Evolutionary conservation across 2,888 invertebrate species (phyloP), one percentile per base, ranked within the genome.

Genomic region (Ceriagrion tenellum): DNA sequence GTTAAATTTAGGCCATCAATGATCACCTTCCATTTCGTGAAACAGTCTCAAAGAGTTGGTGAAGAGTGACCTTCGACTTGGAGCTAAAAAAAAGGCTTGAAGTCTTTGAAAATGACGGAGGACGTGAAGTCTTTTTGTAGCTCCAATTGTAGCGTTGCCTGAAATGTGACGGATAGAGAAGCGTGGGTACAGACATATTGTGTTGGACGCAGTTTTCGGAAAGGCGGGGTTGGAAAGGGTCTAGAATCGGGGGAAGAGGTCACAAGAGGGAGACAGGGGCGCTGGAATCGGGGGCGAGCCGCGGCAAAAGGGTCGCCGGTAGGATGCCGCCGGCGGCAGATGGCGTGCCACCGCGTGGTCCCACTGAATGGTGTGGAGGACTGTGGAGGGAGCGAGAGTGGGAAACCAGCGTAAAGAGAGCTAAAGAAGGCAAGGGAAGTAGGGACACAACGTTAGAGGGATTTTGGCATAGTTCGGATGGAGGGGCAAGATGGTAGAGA

Each of bases 261-360:
- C 69, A n/a, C 10, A 2, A 8, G 69, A 47, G 8, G 47, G 47
- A 8, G 47, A n/a, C n/a, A 26, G 4, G 69, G n/a, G n/a, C n/a
- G 4, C 69, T 12, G n/a, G 81, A n/a, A 18, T 23, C 16, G 35
- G 16, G 35, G 81, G 81, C 30, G 81, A 81, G 12, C n/a, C 69
- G 69, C n/a, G n/a, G n/a, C 81, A n/a, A 35, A 35, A 35, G 81
- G 81, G 35, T 81, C 30, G 18, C 35, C 10, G 69, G 0, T 6
- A 81, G 30, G 81, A 35, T 81, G 81, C 81, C 81, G 30, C 81
- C 69, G 23, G n/a, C 16, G 81, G 81, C 81, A 81, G 81, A 81
- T 81, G 81, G 30, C 81, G 81, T 26, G 23, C 10, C 30, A 35
- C 81, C 26, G 81, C 1, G 30, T 18, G 30, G 35, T n/a, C 30